These are phyloP conservation scores for Pristionchus japonicus DNA, from an alignment of 2,888 invertebrate genomes.

Conservation along the genomic window DNA sequence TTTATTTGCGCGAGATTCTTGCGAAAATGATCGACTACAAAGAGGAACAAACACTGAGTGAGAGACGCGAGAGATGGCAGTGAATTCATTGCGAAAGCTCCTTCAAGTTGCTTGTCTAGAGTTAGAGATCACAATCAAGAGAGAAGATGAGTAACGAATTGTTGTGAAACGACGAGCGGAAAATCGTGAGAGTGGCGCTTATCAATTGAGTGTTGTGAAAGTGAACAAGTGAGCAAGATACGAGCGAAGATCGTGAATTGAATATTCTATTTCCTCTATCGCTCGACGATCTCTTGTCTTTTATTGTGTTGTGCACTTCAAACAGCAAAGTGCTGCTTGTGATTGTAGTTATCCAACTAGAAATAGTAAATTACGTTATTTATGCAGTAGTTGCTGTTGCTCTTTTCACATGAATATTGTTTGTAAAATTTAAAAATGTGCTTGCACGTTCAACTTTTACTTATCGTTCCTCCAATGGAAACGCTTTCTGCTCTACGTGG, in stretches of 20 bases:
- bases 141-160: neutral
- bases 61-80: neutral
- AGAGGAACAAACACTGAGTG: neutral
- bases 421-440: too few species aligned
- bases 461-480: neutral
- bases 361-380: too few species aligned
- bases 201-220: neutral
- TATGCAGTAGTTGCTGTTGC: too few species aligned
- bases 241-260: neutral
- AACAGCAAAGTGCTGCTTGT: too few species aligned
- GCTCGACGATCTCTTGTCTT: too few species aligned
- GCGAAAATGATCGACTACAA: neutral
- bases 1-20: neutral
- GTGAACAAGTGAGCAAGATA: neutral
- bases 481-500: neutral
- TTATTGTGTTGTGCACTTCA: too few species aligned
- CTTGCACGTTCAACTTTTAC: neutral
- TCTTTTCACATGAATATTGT: too few species aligned
- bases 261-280: too few species aligned
- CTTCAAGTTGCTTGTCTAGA: neutral
- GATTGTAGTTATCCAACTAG: too few species aligned
- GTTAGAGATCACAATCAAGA: too few species aligned
- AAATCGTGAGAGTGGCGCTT: neutral
- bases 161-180: neutral
- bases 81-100: neutral